These are phyloP conservation scores for Herminia tarsipennalis DNA, from an alignment of 2,888 invertebrate species.

Conservation along the genomic window DNA sequence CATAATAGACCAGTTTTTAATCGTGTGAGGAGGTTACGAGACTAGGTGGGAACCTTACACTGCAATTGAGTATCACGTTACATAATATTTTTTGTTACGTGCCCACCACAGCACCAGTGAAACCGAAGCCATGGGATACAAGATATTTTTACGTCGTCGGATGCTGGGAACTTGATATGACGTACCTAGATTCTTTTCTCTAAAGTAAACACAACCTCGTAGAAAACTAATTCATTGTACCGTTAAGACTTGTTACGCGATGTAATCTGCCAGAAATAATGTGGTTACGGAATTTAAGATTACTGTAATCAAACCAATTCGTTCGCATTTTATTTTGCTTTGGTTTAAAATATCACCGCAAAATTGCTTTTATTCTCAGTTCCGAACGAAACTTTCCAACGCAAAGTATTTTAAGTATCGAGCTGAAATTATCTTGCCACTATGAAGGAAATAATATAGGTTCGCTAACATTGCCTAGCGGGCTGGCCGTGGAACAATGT, in stretches of 20 bases:
- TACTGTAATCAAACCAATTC: slow-evolving; percentile 37
- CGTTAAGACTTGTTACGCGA: slow-evolving; percentile 35
- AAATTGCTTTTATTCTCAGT: slow-evolving; percentile 41
- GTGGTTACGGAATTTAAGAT: slow-evolving; percentile 39
- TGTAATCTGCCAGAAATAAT: slow-evolving; percentile 37
- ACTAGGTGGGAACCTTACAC: slow-evolving; percentile 77
- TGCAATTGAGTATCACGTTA: slow-evolving; percentile 65
- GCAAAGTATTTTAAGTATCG: slow-evolving; percentile 28
- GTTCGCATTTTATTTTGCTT: slow-evolving; percentile 38
- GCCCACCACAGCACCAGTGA: slow-evolving; percentile 72
- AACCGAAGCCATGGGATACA: slow-evolving; percentile 61
- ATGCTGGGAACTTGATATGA: slow-evolving; percentile 56
- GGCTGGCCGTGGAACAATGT: slow-evolving; percentile 60
- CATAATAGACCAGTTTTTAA: no score
- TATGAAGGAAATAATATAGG: slow-evolving; percentile 50
- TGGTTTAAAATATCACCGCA: slow-evolving; percentile 33
- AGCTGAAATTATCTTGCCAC: slow-evolving; percentile 38
- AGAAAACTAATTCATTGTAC: slow-evolving; percentile 40
- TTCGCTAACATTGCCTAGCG: slow-evolving; percentile 50
- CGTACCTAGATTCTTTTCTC: slow-evolving; percentile 30
- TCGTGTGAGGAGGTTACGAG: slow-evolving; percentile 65
- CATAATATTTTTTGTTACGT: slow-evolving; percentile 63
- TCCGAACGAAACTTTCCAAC: slow-evolving; percentile 32
- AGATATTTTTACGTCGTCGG: slow-evolving; percentile 69
- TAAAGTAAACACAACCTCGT: slow-evolving; percentile 21